phyloP scores from a whole-genome alignment of 2,888 invertebrate genomes.

The Tetramorium bicarinatum region DNA sequence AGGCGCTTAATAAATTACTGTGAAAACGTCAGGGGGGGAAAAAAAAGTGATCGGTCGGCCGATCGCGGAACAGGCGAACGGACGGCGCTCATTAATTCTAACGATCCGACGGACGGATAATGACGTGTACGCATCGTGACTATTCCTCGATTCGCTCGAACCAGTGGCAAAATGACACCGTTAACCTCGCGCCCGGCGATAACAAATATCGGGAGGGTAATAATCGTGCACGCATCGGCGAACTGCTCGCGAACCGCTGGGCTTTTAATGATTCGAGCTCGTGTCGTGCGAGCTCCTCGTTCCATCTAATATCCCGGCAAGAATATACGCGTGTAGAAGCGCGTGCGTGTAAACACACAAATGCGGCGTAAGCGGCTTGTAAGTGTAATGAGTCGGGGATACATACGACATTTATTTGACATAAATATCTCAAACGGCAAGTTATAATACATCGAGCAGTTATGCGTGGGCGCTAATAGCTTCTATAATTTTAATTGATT shows the following conservation, averaged over 20 bases:
- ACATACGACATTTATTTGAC: slow-evolving; percentile 1
- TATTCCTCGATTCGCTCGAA: slow-evolving; percentile 43
- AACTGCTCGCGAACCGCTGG: slow-evolving; percentile 28
- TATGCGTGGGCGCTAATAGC: neutral
- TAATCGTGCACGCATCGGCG: slow-evolving; percentile 64
- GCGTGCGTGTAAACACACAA: neutral
- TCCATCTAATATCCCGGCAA: slow-evolving; percentile 4
- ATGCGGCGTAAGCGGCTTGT: neutral
- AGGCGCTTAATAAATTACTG: slow-evolving; percentile 45
- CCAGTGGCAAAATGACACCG: slow-evolving; percentile 60
- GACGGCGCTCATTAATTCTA: slow-evolving; percentile 55
- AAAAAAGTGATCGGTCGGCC: slow-evolving; percentile 14
- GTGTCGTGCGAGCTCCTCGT: slow-evolving; percentile 47
- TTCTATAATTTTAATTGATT: neutral
- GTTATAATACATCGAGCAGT: neutral
- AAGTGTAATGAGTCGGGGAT: neutral
- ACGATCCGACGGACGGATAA: slow-evolving; percentile 51
- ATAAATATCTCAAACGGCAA: neutral
- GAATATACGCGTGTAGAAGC: neutral
- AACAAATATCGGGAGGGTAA: slow-evolving; percentile 69
- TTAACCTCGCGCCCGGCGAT: slow-evolving; percentile 64
- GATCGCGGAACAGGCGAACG: slow-evolving; percentile 37
- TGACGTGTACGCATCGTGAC: slow-evolving; percentile 47
- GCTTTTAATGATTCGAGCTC: slow-evolving; percentile 55
- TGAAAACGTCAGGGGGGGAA: neutral